Percentiles rank a stretch among this genome's conserved stretches.
phyloP scores from a whole-genome alignment of 2,888 invertebrate genomes.

The Ellobium chinense region DNA sequence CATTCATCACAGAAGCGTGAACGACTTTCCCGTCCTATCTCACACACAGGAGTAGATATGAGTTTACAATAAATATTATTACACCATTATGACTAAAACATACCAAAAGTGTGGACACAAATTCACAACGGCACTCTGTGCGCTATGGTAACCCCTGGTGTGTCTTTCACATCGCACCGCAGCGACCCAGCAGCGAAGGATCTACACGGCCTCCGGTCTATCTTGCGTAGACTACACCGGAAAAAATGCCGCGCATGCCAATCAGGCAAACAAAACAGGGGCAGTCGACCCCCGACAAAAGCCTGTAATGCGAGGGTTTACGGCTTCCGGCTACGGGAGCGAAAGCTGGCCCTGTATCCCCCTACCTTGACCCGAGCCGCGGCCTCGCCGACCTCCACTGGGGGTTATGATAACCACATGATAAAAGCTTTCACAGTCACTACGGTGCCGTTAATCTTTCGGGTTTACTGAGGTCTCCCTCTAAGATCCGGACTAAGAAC shows the following conservation, averaged over 20 bases:
- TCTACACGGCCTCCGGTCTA: no score
- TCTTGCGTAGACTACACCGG: not conserved
- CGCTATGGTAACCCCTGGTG: no score
- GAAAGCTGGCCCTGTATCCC: conserved; percentile 1
- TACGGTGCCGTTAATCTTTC: not conserved
- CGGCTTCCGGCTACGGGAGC: conserved; percentile 14
- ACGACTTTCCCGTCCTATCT: no score
- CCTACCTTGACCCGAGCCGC: conserved; percentile 3
- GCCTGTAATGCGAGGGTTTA: conserved; percentile 6
- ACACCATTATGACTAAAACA: no score
- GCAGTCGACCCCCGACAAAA: not conserved
- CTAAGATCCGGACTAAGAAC: not conserved
- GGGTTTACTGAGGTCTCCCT: not conserved
- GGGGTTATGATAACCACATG: not conserved
- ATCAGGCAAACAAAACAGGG: conserved; percentile 20
- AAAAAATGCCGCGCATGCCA: conserved; percentile 23
- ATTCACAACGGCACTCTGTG: no score
- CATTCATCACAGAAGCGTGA: no score
- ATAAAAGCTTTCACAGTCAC: not conserved
- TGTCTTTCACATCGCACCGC: not conserved
- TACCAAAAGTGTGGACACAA: no score
- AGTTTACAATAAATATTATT: no score
- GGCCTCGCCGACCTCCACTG: not conserved
- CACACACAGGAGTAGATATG: no score
- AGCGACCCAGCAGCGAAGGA: not conserved